Evolutionary conservation across 2,888 invertebrate species (phyloP).

Genomic region (Physocephala rufipes): DNA sequence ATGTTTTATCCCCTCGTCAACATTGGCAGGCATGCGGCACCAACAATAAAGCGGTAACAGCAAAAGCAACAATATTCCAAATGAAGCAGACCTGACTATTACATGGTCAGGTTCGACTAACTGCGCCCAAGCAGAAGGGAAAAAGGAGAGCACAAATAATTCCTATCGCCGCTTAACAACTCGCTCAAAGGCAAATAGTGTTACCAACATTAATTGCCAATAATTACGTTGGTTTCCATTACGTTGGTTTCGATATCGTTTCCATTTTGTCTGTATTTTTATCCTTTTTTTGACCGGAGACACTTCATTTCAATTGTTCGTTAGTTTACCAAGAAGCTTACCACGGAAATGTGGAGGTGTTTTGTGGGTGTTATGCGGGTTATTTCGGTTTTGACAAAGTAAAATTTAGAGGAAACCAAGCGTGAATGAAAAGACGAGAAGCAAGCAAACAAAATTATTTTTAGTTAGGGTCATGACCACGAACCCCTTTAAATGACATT

Average conservation of each 20-base stretch:
- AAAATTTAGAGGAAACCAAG: too few relatives aligned
- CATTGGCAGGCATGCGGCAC: too few relatives aligned
- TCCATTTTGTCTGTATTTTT: slow-evolving; percentile 10
- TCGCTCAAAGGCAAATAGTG: slow-evolving; percentile 23
- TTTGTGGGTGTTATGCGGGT: slow-evolving; percentile 18
- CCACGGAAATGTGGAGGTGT: background rate
- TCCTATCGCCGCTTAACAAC: background rate
- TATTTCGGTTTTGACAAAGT: too few relatives aligned
- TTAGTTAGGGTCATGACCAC: too few relatives aligned
- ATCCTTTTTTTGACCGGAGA: background rate
- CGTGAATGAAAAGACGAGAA: too few relatives aligned
- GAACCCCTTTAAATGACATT: too few relatives aligned
- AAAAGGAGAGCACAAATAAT: slow-evolving; percentile 3
- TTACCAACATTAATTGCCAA: slow-evolving; percentile 57
- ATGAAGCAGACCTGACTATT: too few relatives aligned
- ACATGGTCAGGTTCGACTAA: background rate
- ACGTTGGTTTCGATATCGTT: slow-evolving; percentile 28
- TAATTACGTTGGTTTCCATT: slow-evolving; percentile 62
- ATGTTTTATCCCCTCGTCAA: background rate
- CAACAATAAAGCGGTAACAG: background rate
- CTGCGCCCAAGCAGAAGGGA: slow-evolving; percentile 3
- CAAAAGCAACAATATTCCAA: slow-evolving; percentile 11
- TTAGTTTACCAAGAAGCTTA: background rate
- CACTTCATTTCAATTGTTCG: background rate
- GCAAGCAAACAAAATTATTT: too few relatives aligned